Conservation (phyloP, 2,113 vertebrate genomes). For the Felis chaus region DNA sequence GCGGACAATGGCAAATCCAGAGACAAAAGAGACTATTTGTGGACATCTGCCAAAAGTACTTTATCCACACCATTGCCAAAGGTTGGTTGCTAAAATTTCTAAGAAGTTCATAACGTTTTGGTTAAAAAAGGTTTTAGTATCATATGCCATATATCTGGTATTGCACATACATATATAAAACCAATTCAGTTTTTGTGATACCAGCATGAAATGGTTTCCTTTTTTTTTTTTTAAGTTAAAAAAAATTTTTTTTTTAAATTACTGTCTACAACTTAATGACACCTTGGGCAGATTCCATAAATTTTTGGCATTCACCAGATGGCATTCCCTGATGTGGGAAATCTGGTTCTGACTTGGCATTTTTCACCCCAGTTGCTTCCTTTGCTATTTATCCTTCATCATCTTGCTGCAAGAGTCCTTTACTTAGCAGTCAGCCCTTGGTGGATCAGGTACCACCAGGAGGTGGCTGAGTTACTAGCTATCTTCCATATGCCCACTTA, state of each 20-base stretch:
- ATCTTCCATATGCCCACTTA: background rate
- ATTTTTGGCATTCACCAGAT: background rate
- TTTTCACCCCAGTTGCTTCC: background rate
- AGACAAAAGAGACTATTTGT: conserved; percentile 66
- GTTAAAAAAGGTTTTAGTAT: conserved; percentile 27
- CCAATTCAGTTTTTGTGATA: conserved; percentile 12
- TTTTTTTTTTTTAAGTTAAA: background rate
- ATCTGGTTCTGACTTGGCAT: conserved; percentile 27
- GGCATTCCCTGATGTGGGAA: background rate
- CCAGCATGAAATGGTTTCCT: conserved; percentile 27
- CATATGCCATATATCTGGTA: background rate
- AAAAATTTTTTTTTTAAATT: background rate
- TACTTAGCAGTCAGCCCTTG: background rate
- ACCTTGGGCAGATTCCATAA: conserved; percentile 3
- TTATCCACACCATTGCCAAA: conserved; percentile 62
- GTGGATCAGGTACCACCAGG: background rate
- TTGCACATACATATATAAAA: background rate
- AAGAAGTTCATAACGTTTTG: background rate
- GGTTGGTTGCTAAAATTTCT: conserved; percentile 77
- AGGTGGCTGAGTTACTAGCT: background rate
- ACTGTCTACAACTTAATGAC: background rate
- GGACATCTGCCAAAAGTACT: conserved; percentile 59
- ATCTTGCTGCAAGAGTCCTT: background rate
- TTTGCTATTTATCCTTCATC: conserved; percentile 26
- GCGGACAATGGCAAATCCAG: conserved; percentile 52